These are phyloP conservation scores for Pseudorhombus dupliciocellatus DNA, from an alignment of 2,113 vertebrate genomes.

Conservation along the genomic window DNA sequence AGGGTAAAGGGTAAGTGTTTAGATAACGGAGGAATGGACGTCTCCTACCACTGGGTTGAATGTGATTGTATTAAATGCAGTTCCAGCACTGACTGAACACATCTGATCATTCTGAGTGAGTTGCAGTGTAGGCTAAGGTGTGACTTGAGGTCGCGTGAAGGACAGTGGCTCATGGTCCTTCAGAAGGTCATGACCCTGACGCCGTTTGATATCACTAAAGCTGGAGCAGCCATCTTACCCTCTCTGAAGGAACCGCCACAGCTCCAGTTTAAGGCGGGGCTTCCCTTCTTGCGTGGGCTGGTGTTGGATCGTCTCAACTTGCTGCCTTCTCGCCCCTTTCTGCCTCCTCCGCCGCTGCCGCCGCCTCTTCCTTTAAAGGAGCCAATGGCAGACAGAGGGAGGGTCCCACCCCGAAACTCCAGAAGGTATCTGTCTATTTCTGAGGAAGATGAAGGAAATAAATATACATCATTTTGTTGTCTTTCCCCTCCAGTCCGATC, in stretches of 20 bases:
- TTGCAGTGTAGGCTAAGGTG: too few species aligned
- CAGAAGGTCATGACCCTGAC: not conserved
- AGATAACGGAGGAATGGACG: too few species aligned
- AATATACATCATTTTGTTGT: not conserved
- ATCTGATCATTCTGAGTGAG: too few species aligned
- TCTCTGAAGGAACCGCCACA: conserved; percentile 75
- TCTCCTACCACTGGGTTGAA: too few species aligned
- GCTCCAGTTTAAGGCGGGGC: conserved; percentile 79
- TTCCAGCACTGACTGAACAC: too few species aligned
- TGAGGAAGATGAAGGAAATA: conserved; percentile 63
- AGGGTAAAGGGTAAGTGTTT: too few species aligned
- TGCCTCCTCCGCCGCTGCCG: conserved; percentile 75
- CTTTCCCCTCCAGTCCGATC: not conserved
- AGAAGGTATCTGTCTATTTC: conserved; percentile 87
- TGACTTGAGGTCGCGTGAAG: too few species aligned
- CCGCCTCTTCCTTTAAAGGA: conserved; percentile 76
- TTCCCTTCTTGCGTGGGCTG: conserved; percentile 89
- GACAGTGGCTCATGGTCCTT: too few species aligned
- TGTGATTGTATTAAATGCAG: too few species aligned
- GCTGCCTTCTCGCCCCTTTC: conserved; percentile 84
- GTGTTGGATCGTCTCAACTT: conserved; percentile 93
- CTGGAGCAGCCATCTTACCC: conserved; percentile 53
- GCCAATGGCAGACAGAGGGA: conserved; percentile 86
- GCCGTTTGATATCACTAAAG: not conserved
- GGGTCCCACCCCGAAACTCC: conserved; percentile 89